Conservation (phyloP, 2,888 invertebrate species). For the Caenorhabditis sulstoni region DNA sequence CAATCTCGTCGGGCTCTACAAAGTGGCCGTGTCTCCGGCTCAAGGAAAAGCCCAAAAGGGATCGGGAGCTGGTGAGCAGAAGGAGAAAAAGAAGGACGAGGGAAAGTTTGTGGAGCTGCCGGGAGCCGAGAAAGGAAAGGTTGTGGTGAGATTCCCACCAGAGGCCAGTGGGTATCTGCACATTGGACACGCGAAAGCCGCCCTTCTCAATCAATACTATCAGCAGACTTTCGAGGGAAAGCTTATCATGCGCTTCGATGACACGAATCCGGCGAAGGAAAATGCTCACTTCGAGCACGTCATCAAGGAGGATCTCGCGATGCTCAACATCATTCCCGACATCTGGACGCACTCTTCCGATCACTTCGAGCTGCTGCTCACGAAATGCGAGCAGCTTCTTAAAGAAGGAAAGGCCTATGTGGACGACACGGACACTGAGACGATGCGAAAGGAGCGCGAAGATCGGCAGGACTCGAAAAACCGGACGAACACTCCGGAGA, state of each 20-base stretch:
- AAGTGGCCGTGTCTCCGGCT: constrained; percentile 24
- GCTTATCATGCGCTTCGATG: constrained; percentile 98
- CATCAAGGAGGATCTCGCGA: constrained; percentile 92
- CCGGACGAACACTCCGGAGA: constrained; percentile 85
- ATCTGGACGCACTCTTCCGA: constrained; percentile 95
- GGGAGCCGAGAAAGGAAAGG: constrained; percentile 96
- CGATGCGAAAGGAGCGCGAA: constrained; percentile 95
- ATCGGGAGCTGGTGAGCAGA: constrained; percentile 7
- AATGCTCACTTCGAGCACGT: constrained; percentile 95
- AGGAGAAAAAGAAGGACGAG: constrained; percentile 86
- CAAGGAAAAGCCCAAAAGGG: not conserved
- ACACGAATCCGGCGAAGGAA: constrained; percentile 99
- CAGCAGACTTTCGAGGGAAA: constrained; percentile 93
- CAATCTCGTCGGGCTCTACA: constrained; percentile 64
- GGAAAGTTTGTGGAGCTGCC: constrained; percentile 97
- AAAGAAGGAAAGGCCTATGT: constrained; percentile 92
- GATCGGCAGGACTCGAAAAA: constrained; percentile 87
- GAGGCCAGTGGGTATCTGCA: constrained; percentile 98
- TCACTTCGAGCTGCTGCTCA: constrained; percentile 93
- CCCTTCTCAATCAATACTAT: constrained; percentile 97
- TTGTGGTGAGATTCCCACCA: constrained; percentile 98
- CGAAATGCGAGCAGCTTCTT: constrained; percentile 91
- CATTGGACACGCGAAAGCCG: constrained; percentile 99
- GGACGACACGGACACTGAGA: constrained; percentile 94
- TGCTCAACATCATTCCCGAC: constrained; percentile 94